phyloP scores from a whole-genome alignment of 1,140 invertebrate species.

The Scylla paramamosain region DNA sequence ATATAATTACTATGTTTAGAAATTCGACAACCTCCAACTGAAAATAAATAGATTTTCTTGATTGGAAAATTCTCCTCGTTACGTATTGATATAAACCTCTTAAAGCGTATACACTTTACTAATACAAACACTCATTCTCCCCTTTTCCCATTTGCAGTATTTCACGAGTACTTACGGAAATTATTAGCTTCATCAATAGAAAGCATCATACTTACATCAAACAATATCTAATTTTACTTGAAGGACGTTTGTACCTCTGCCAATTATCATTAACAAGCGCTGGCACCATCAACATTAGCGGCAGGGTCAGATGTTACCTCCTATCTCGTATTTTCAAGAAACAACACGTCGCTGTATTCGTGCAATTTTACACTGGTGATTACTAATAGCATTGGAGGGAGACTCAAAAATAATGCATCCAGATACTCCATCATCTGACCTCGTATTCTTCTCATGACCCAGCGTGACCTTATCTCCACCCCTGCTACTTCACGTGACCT shows the following conservation, averaged over 20 bases:
- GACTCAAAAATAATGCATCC: not conserved
- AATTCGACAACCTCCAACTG: too few species aligned
- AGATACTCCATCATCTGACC: not conserved
- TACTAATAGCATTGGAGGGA: not conserved
- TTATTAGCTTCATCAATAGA: not conserved
- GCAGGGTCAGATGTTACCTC: not conserved
- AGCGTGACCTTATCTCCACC: not conserved
- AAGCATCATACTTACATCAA: not conserved
- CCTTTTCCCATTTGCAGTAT: not conserved
- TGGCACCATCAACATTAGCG: not conserved
- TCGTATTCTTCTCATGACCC: slow-evolving; percentile 1
- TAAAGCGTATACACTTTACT: not conserved
- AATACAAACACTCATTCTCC: not conserved
- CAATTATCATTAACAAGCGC: not conserved
- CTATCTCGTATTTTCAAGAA: not conserved
- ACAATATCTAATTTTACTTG: not conserved
- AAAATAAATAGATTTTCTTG: too few species aligned
- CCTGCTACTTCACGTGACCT: slow-evolving; percentile 1
- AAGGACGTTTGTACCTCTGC: not conserved
- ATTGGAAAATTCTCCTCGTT: not conserved
- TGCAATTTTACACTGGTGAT: not conserved
- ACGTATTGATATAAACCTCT: not conserved
- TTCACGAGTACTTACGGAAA: not conserved
- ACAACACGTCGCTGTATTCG: not conserved
- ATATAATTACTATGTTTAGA: too few species aligned